Evolutionary conservation across 1,140 invertebrate species (phyloP).

Genomic region (Physella acuta): DNA sequence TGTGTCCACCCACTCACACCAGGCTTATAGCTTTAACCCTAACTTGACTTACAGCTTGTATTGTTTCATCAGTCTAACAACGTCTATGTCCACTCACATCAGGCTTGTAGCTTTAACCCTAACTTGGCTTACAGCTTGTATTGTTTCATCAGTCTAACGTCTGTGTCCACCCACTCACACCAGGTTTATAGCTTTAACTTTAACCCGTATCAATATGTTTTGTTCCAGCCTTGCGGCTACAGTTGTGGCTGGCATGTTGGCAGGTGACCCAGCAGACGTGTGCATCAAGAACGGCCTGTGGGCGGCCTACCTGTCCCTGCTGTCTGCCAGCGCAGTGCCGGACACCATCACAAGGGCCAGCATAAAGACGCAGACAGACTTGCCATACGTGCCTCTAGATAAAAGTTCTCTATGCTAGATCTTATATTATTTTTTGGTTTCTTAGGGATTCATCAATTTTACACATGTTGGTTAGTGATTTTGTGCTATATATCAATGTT

Average conservation of each 20-base stretch:
- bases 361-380: not conserved
- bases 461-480: too few species aligned
- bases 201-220: not conserved
- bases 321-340: conserved; percentile 62
- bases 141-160: not conserved
- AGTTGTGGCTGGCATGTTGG: conserved; percentile 62
- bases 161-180: not conserved
- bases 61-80: not conserved
- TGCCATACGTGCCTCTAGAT: too few species aligned
- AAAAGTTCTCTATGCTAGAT: too few species aligned
- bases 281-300: conserved; percentile 61
- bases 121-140: not conserved
- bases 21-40: too few species aligned
- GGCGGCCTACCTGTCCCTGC: conserved; percentile 63
- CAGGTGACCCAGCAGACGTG: conserved; percentile 54
- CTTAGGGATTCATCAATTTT: too few species aligned
- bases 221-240: conserved; percentile 62
- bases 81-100: not conserved
- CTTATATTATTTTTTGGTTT: too few species aligned
- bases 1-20: too few species aligned
- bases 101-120: not conserved
- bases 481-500: too few species aligned
- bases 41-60: not conserved
- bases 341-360: conserved; percentile 22
- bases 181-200: not conserved